These are phyloP conservation scores for Papio anubis DNA, from an alignment of 2,113 vertebrate species.

Conservation along the genomic window DNA sequence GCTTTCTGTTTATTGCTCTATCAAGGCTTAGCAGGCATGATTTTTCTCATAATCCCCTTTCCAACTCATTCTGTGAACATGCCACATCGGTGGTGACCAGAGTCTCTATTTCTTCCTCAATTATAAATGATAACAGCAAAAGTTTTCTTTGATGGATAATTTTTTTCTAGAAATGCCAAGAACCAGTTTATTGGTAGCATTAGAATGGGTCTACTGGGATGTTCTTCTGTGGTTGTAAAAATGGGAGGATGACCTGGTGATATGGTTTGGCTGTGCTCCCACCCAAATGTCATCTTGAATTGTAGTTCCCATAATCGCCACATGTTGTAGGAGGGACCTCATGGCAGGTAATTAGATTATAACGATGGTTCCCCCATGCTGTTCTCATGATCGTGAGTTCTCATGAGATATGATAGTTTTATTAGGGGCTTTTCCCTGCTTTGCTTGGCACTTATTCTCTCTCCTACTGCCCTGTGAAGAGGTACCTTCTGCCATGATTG, in stretches of 20 bases:
- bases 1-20: constrained; percentile 41
- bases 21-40: constrained; percentile 40
- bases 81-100: not conserved
- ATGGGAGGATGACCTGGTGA: not conserved
- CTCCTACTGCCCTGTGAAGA: too few species aligned
- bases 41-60: not conserved
- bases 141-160: constrained; percentile 33
- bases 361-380: too few species aligned
- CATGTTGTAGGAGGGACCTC: too few species aligned
- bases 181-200: not conserved
- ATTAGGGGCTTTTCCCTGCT: too few species aligned
- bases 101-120: constrained; percentile 48
- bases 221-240: not conserved
- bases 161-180: constrained; percentile 33
- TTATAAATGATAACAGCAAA: constrained; percentile 43
- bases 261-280: too few species aligned
- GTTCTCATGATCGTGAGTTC: too few species aligned
- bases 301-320: too few species aligned
- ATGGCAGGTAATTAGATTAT: too few species aligned
- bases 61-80: constrained; percentile 6
- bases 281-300: too few species aligned
- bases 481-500: too few species aligned
- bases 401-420: too few species aligned
- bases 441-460: too few species aligned
- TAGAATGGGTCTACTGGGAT: not conserved